A percentile compares a stretch with the other conserved stretches of the same genome.
Conservation (phyloP, 2,888 invertebrate species). For the Cryptocephalus moraei region DNA sequence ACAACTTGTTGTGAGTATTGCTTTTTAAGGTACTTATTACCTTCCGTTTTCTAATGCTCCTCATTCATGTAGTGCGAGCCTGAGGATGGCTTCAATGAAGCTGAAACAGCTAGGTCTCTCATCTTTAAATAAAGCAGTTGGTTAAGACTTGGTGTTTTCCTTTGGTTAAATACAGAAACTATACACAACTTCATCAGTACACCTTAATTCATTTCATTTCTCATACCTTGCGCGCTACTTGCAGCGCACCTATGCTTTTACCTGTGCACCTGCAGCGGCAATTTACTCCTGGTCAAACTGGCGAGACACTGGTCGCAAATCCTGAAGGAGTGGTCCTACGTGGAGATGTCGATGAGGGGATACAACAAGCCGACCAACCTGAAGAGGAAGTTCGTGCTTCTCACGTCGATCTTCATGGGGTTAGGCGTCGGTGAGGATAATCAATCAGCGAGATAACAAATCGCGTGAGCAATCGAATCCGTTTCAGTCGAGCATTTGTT, state of each 20-base stretch:
- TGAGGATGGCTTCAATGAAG: too few species aligned
- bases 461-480: background rate
- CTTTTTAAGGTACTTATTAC: too few species aligned
- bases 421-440: conserved; percentile 28
- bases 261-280: conserved; percentile 22
- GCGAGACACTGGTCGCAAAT: conserved; percentile 23
- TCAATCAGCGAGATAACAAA: background rate
- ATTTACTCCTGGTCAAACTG: conserved; percentile 23
- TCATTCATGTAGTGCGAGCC: too few species aligned
- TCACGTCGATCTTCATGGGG: conserved; percentile 25
- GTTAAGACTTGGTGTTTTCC: too few species aligned
- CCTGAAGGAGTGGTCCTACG: conserved; percentile 28
- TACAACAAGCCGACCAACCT: conserved; percentile 23
- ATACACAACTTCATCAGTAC: too few species aligned
- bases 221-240: conserved; percentile 4
- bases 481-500: conserved; percentile 30
- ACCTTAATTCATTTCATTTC: too few species aligned
- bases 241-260: conserved; percentile 28
- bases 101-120: too few species aligned
- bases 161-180: too few species aligned
- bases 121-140: too few species aligned
- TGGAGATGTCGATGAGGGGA: conserved; percentile 28
- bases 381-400: conserved; percentile 23
- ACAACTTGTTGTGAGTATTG: too few species aligned
- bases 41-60: too few species aligned